Evolutionary conservation across 2,113 vertebrate species (phyloP), one percentile per base, ranked within the genome.

Genomic region (Gallinago jamesoni): DNA sequence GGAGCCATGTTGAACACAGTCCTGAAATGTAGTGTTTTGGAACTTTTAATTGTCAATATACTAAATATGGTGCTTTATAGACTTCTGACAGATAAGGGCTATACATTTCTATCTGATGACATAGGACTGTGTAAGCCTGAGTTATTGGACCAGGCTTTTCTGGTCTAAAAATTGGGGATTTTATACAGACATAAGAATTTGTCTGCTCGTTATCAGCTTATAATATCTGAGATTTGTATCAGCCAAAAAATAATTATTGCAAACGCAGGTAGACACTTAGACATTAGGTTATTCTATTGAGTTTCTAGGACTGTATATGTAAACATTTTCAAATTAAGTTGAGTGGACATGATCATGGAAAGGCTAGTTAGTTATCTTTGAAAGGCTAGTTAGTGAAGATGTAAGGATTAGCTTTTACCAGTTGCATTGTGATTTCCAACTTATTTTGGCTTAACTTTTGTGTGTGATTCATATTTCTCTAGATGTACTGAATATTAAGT

Each of bases 401-500:
- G 35, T 53, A 19, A 75, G 17, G 25, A 74, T 59, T 89, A 74
- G 25, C 7, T 67, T 83, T 76, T 85, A 20, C 31, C 24, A 50
- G 28, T 69, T 79, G 31, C n/a, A 12, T 33, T 82, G 17, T 35
- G n/a, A 52, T 47, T 94, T 82, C 33, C 53, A 41, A 5, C 9
- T 33, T 84, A 24, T 7, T 56, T 83, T 79, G 66, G 18, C 43
- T 70, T 68, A 30, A 31, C 31, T 79, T 93, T 57, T 76, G 3
- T 0, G 0, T 45, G 17, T 57, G 56, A 50, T 37, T 79, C 1
- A 0, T 87, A 43, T 73, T 79, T 85, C 14, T 52, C 16, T 90
- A 85, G 14, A 55, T 35, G 6, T 30, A 31, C 28, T 27, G 15
- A 88, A 53, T 41, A 31, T 62, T 31, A 50, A 82, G 59, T 27